A percentile compares a stretch with the other conserved stretches of the same genome.
Evolutionary conservation across 2,888 invertebrate genomes (phyloP).

Genomic region (Andrena trimmerana): DNA sequence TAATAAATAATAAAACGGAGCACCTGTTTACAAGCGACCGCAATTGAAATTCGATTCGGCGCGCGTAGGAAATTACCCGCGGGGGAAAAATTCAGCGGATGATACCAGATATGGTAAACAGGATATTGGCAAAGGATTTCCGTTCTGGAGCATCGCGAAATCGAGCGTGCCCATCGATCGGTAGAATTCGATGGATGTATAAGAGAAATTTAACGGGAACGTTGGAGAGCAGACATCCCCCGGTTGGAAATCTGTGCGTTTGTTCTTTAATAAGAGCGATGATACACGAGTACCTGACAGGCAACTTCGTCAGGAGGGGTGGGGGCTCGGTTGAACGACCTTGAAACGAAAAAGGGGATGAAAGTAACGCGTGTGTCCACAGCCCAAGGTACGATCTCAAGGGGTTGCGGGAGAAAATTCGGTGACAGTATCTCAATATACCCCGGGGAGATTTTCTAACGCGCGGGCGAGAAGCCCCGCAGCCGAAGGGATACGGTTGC

Average conservation of each 20-base stretch:
- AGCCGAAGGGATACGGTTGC: conserved; percentile 56
- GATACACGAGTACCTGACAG: conserved; percentile 4
- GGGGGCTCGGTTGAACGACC: conserved; percentile 58
- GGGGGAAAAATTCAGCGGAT: conserved; percentile 63
- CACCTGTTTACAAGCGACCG: conserved; percentile 73
- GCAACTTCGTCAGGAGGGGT: conserved; percentile 21
- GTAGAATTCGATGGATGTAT: no score
- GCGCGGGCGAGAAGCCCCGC: conserved; percentile 57
- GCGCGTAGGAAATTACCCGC: conserved; percentile 25
- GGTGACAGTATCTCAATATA: conserved; percentile 80
- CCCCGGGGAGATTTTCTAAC: conserved; percentile 76
- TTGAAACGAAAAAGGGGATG: conserved; percentile 56
- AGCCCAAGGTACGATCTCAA: conserved; percentile 56
- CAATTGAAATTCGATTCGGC: conserved; percentile 65
- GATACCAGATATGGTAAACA: conserved; percentile 39
- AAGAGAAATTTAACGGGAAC: no score
- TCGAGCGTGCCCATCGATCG: background rate
- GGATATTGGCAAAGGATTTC: conserved; percentile 32
- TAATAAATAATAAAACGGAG: conserved; percentile 73
- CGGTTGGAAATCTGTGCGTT: background rate
- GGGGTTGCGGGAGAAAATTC: conserved; percentile 72
- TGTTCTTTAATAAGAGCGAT: conserved; percentile 14
- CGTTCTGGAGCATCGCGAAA: background rate
- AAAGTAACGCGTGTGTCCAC: conserved; percentile 63
- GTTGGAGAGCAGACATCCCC: background rate